phyloP scores from a whole-genome alignment of 2,797 vertebrate genomes.

The Benthosema pterotum region DNA sequence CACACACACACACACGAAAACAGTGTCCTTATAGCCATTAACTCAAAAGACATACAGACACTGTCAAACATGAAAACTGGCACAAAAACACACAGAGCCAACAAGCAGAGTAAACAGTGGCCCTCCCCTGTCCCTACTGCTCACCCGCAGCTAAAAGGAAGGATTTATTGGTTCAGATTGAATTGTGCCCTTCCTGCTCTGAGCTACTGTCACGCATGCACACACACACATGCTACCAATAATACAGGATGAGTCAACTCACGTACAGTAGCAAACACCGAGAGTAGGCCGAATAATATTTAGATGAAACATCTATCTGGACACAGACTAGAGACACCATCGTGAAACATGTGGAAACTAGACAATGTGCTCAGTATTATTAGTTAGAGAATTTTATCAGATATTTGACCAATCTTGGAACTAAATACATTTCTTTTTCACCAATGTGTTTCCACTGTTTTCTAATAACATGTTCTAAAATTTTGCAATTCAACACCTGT shows the following conservation, averaged over 20 bases:
- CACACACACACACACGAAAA: not conserved
- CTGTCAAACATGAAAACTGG: conserved; percentile 3
- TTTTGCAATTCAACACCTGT: no score
- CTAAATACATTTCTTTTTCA: no score
- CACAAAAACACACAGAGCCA: conserved; percentile 12
- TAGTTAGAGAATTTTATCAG: no score
- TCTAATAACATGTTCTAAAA: no score
- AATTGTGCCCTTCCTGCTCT: conserved; percentile 32
- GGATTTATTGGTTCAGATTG: conserved; percentile 45
- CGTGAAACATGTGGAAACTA: no score
- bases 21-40: not conserved
- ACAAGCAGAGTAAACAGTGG: conserved; percentile 39
- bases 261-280: conserved; percentile 11
- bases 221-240: not conserved
- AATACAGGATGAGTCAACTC: conserved; percentile 21
- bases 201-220: conserved; percentile 31
- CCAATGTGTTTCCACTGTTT: no score
- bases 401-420: no score
- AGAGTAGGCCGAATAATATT: conserved; percentile 35
- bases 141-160: conserved; percentile 37
- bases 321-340: conserved; percentile 4
- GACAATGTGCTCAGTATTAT: no score
- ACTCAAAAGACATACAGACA: conserved; percentile 8
- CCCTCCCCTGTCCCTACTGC: not conserved
- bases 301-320: conserved; percentile 28